phyloP scores from a whole-genome alignment of 2,888 invertebrate genomes.

The Bombylius discolor region DNA sequence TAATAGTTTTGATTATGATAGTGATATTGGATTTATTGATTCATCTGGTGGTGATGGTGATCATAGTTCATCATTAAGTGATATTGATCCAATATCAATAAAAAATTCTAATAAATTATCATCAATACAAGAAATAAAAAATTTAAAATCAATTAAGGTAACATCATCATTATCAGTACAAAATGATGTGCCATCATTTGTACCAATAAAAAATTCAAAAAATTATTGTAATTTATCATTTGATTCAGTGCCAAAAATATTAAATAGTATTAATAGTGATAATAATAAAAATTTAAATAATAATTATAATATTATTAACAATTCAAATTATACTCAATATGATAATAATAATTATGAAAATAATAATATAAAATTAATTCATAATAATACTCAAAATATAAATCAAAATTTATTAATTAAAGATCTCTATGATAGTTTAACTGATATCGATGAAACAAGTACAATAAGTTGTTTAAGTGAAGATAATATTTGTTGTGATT shows the following conservation, averaged over 20 bases:
- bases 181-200: background rate
- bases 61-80: slow-evolving; percentile 10
- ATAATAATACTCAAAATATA: slow-evolving; percentile 2
- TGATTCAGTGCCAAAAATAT: slow-evolving; percentile 6
- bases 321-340: background rate
- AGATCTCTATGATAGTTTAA: slow-evolving; percentile 10
- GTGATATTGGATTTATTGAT: slow-evolving; percentile 15
- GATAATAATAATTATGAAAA: slow-evolving; percentile 1
- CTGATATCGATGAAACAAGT: slow-evolving; percentile 8
- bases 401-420: background rate
- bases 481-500: slow-evolving; percentile 6
- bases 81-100: slow-evolving; percentile 7
- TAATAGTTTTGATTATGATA: slow-evolving; percentile 6
- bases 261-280: background rate
- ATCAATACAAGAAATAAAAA: too few relatives aligned
- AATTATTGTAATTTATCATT: slow-evolving; percentile 6
- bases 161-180: background rate
- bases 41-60: slow-evolving; percentile 8
- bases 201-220: background rate
- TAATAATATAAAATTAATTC: background rate
- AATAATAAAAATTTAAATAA: background rate
- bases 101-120: too few relatives aligned
- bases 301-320: background rate
- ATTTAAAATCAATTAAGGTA: background rate
- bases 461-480: slow-evolving; percentile 12